These are phyloP conservation scores for Zhengitettix transpicula DNA, from an alignment of 2,888 invertebrate species.

Conservation along the genomic window DNA sequence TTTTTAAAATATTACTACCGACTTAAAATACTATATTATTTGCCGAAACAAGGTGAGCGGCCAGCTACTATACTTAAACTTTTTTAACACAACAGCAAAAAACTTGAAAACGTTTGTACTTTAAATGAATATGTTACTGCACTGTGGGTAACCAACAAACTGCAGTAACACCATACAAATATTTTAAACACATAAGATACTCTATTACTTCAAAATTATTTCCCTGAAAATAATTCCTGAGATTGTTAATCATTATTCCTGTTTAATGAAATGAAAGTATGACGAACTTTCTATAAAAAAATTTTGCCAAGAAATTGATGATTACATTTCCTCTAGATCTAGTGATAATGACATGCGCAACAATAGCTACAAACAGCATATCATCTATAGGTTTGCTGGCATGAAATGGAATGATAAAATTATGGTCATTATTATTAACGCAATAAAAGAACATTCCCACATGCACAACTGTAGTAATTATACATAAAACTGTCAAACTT, in stretches of 20 bases:
- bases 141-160: background rate
- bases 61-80: background rate
- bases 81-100: background rate
- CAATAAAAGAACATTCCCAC: no score
- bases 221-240: conserved; percentile 10
- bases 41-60: no score
- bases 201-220: conserved; percentile 1
- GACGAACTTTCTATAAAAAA: background rate
- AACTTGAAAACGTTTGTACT: background rate
- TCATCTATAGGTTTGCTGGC: background rate
- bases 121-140: background rate
- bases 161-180: background rate
- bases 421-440: no score
- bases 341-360: background rate
- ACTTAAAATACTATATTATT: background rate
- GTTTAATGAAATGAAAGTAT: background rate
- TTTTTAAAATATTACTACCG: background rate
- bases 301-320: no score
- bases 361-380: background rate
- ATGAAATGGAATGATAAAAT: no score
- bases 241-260: conserved; percentile 3
- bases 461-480: no score
- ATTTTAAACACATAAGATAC: background rate
- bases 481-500: no score
- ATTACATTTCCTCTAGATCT: background rate